phyloP scores from a whole-genome alignment of 2,797 vertebrate genomes.

The Cryptoprocta ferox region DNA sequence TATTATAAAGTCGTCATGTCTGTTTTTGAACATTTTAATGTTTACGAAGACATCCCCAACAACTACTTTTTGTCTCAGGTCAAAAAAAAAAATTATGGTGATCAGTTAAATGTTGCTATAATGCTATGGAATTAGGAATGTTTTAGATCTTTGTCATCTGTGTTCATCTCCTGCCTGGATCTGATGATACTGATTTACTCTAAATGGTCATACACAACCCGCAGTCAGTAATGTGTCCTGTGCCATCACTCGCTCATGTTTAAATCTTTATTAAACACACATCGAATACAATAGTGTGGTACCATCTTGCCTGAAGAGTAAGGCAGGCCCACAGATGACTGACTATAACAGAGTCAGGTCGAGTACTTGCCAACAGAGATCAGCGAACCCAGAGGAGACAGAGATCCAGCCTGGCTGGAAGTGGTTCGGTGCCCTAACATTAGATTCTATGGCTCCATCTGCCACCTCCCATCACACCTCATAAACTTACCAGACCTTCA shows the following conservation, averaged over 20 bases:
- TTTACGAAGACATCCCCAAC: slow-evolving; percentile 46
- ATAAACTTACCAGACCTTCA: not conserved
- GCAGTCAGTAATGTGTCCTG: not conserved
- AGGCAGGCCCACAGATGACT: not conserved
- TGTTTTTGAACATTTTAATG: slow-evolving; percentile 34
- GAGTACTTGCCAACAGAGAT: not conserved
- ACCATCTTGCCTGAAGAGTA: not conserved
- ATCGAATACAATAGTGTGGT: not conserved
- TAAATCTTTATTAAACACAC: slow-evolving; percentile 14
- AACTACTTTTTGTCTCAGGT: slow-evolving; percentile 14
- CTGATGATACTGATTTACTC: not conserved
- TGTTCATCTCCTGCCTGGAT: not conserved
- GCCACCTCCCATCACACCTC: not conserved
- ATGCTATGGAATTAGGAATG: not conserved
- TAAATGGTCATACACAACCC: not conserved
- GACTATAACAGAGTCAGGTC: not conserved
- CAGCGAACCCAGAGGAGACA: not conserved
- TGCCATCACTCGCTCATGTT: not conserved
- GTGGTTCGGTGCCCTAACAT: not conserved
- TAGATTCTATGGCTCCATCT: not conserved
- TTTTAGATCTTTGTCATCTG: slow-evolving; percentile 30
- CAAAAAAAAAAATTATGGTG: slow-evolving; percentile 5
- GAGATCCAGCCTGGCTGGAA: not conserved
- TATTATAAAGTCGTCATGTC: not conserved
- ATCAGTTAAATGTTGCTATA: not conserved